phyloP scores from a whole-genome alignment of 1,140 invertebrate species.

The Mizuhopecten yessoensis region DNA sequence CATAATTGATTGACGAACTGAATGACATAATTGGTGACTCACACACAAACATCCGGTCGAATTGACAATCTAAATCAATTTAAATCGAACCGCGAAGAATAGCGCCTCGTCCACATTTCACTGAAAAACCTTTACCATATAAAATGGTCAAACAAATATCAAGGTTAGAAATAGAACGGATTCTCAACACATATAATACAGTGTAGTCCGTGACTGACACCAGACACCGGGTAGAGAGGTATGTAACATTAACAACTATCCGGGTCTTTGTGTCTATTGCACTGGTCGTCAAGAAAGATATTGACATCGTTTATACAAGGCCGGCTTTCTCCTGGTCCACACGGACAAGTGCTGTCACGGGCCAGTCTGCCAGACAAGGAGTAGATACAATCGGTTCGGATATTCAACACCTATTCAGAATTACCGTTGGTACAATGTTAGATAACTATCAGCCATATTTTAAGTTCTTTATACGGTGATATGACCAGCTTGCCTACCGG shows the following conservation, averaged over 20 bases:
- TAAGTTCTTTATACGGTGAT: no score
- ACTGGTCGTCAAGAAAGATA: background rate
- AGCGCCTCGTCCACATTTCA: background rate
- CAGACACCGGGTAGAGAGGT: background rate
- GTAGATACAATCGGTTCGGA: no score
- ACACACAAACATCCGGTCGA: background rate
- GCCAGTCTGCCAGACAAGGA: no score
- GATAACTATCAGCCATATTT: no score
- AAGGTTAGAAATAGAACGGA: background rate
- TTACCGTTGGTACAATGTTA: no score
- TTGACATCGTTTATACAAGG: background rate
- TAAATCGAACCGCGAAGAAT: background rate
- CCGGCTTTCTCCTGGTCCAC: background rate
- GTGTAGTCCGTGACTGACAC: background rate
- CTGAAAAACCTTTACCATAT: background rate
- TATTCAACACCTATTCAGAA: no score
- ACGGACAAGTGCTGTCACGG: background rate
- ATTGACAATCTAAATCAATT: background rate
- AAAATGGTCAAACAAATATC: constrained; percentile 30
- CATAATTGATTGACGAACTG: no score
- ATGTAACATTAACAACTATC: constrained; percentile 14
- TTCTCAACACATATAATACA: background rate
- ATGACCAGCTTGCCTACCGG: no score
- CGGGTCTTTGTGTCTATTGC: background rate
- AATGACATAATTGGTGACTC: background rate